These are phyloP conservation scores for Myodes glareolus DNA, from an alignment of 2,113 vertebrate genomes.

Conservation along the genomic window DNA sequence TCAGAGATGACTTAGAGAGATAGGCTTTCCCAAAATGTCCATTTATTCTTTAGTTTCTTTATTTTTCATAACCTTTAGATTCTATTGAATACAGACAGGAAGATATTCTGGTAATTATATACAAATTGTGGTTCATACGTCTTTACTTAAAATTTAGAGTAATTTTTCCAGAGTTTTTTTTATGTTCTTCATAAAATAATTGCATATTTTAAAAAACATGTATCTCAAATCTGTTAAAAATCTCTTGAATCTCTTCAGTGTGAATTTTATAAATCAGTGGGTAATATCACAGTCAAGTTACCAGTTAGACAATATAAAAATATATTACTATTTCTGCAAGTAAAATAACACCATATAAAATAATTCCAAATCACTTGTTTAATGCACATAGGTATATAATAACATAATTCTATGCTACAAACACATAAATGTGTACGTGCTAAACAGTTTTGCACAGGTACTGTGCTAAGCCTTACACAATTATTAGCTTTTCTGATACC, in stretches of 20 bases:
- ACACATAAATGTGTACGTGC: neutral
- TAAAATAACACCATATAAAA: neutral
- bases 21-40: neutral
- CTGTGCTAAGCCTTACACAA: neutral
- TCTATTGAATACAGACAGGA: neutral
- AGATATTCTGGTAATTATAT: conserved; percentile 9
- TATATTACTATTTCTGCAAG: neutral
- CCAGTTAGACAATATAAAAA: neutral
- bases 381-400: neutral
- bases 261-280: neutral
- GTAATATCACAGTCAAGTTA: neutral
- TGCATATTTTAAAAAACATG: neutral
- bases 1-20: neutral
- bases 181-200: neutral
- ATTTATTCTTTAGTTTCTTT: neutral
- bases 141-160: neutral
- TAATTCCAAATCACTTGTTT: neutral
- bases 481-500: neutral
- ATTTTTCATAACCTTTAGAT: neutral
- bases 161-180: neutral
- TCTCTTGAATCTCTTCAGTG: neutral
- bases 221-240: neutral
- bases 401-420: neutral
- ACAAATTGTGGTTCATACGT: neutral
- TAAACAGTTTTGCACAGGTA: neutral